Percentiles rank a stretch among this genome's conserved stretches.
Conservation (phyloP, 1,140 invertebrate species). For the Choristoneura fumiferana region DNA sequence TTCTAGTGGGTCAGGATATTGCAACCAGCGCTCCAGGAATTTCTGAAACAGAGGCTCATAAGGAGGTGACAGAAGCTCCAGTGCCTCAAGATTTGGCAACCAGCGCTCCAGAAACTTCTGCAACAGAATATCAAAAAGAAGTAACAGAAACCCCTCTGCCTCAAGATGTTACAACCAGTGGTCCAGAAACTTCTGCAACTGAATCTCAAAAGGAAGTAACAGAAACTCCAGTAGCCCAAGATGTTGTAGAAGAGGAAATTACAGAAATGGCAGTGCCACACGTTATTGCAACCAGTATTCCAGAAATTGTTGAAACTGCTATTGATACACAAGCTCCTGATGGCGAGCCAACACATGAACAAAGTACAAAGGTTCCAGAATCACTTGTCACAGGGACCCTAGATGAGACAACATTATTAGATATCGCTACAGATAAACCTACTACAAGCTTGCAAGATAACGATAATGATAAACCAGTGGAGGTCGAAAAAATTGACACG, state of each 20-base stretch:
- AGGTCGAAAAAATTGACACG: background rate
- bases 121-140: background rate
- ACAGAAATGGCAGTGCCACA: background rate
- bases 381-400: background rate
- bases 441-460: background rate
- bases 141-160: background rate
- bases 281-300: background rate
- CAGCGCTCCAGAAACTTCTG: background rate
- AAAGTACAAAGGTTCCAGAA: background rate
- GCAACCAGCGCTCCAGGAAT: background rate
- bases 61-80: background rate
- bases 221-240: background rate
- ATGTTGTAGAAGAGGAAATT: background rate
- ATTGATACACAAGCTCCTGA: slow-evolving; percentile 6
- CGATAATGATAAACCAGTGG: background rate
- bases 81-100: background rate
- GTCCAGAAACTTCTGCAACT: slow-evolving; percentile 1
- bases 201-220: background rate
- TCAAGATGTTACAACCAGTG: background rate
- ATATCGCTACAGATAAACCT: background rate
- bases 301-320: background rate
- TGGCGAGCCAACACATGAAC: background rate
- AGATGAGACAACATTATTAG: too few relatives aligned
- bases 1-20: background rate
- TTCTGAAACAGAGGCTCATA: background rate